phyloP scores from a whole-genome alignment of 2,113 vertebrate genomes.

The Willisornis vidua region DNA sequence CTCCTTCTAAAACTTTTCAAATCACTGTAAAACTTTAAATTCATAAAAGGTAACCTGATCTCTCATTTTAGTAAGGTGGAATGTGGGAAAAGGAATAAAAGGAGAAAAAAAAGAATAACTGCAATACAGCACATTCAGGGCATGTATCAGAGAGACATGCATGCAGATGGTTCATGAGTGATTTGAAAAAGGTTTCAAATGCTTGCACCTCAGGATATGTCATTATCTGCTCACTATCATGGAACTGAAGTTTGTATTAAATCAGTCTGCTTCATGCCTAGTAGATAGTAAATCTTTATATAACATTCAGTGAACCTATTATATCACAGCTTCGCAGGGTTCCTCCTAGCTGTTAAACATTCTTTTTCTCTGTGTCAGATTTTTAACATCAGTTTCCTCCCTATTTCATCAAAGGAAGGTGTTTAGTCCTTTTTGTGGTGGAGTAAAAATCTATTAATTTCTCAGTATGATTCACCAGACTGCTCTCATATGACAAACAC shows the following conservation, averaged over 20 bases:
- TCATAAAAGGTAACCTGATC: neutral
- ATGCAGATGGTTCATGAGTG: neutral
- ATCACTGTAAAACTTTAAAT: neutral
- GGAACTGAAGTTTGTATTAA: neutral
- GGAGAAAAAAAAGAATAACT: neutral
- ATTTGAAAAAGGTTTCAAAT: constrained; percentile 22
- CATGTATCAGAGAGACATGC: neutral
- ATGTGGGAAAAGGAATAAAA: neutral
- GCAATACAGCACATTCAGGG: neutral
- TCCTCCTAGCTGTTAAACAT: constrained; percentile 12
- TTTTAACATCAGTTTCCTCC: neutral
- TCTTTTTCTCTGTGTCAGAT: neutral
- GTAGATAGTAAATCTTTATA: constrained; percentile 31
- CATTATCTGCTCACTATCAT: constrained; percentile 2
- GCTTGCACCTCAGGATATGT: constrained; percentile 3
- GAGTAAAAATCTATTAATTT: constrained; percentile 20
- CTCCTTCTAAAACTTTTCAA: neutral
- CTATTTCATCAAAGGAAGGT: neutral
- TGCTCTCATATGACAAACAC: neutral
- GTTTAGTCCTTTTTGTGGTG: neutral
- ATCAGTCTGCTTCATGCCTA: neutral
- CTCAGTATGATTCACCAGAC: neutral
- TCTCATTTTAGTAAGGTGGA: neutral
- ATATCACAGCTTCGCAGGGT: constrained; percentile 19
- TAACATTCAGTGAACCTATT: constrained; percentile 7